Percentiles rank a stretch among this genome's conserved stretches.
Evolutionary conservation across 2,797 vertebrate species (phyloP).

Genomic region (Pangasius macronema): DNA sequence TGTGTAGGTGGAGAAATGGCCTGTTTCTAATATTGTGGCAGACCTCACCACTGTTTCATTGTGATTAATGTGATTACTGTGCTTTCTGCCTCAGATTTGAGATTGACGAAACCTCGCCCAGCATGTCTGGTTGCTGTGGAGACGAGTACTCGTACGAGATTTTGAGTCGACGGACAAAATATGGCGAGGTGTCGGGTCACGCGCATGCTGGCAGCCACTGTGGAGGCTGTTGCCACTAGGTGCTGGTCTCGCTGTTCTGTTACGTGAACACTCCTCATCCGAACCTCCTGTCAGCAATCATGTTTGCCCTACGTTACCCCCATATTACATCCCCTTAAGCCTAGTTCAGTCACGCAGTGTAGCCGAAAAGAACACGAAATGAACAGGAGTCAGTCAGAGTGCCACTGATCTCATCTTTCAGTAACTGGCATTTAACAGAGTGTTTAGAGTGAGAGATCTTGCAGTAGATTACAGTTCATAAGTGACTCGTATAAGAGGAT

Average conservation of each 20-base stretch:
- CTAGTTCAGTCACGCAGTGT: slow-evolving; percentile 39
- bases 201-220: slow-evolving; percentile 84
- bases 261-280: slow-evolving; percentile 49
- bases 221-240: slow-evolving; percentile 91
- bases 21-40: neutral
- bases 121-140: slow-evolving; percentile 90
- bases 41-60: neutral
- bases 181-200: slow-evolving; percentile 84
- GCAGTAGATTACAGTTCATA: slow-evolving; percentile 3
- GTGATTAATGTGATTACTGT: neutral
- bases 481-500: neutral
- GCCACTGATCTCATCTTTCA: neutral
- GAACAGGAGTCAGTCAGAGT: slow-evolving; percentile 1
- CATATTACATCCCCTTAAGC: slow-evolving; percentile 25
- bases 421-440: slow-evolving; percentile 7
- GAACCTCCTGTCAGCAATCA: slow-evolving; percentile 22
- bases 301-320: slow-evolving; percentile 35
- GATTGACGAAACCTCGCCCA: slow-evolving; percentile 90
- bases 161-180: slow-evolving; percentile 90
- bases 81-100: slow-evolving; percentile 78
- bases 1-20: neutral
- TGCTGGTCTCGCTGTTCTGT: slow-evolving; percentile 23
- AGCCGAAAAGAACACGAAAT: slow-evolving; percentile 8
- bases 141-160: slow-evolving; percentile 94
- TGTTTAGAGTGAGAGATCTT: slow-evolving; percentile 5